A percentile compares a stretch with the other conserved stretches of the same genome.
phyloP scores from a whole-genome alignment of 2,113 vertebrate species.

The Syngnathus typhle region DNA sequence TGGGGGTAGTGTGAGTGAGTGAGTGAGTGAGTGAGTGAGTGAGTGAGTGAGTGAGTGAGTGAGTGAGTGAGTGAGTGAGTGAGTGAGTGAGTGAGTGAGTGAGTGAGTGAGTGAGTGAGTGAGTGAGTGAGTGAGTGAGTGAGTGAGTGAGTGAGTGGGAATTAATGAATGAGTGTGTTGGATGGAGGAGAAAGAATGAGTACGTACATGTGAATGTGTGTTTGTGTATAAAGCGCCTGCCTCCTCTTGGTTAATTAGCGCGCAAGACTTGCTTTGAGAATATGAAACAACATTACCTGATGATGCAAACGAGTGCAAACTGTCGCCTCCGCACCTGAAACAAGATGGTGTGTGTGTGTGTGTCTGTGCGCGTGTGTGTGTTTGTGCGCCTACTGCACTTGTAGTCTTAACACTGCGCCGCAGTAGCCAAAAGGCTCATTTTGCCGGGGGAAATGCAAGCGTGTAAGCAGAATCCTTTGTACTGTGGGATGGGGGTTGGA shows the following conservation, averaged over 20 bases:
- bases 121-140: constrained; percentile 24
- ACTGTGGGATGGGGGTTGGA: constrained; percentile 37
- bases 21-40: constrained; percentile 9
- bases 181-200: not conserved
- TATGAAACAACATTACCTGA: constrained; percentile 65
- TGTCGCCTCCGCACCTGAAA: constrained; percentile 48
- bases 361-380: constrained; percentile 29
- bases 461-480: constrained; percentile 62
- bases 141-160: not conserved
- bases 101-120: not conserved
- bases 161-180: not conserved
- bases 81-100: constrained; percentile 2
- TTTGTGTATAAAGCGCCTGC: constrained; percentile 13
- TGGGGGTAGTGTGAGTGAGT: not conserved
- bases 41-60: not conserved
- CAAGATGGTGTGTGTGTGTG: constrained; percentile 26
- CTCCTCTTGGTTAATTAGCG: constrained; percentile 50
- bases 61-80: not conserved
- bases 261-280: constrained; percentile 54
- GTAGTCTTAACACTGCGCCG: constrained; percentile 31
- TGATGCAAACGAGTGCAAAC: constrained; percentile 69
- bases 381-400: constrained; percentile 32
- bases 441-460: constrained; percentile 43
- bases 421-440: constrained; percentile 53
- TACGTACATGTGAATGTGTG: constrained; percentile 6